Evolutionary conservation across 2,888 invertebrate species (phyloP).

Genomic region (Papilio demoleus): DNA sequence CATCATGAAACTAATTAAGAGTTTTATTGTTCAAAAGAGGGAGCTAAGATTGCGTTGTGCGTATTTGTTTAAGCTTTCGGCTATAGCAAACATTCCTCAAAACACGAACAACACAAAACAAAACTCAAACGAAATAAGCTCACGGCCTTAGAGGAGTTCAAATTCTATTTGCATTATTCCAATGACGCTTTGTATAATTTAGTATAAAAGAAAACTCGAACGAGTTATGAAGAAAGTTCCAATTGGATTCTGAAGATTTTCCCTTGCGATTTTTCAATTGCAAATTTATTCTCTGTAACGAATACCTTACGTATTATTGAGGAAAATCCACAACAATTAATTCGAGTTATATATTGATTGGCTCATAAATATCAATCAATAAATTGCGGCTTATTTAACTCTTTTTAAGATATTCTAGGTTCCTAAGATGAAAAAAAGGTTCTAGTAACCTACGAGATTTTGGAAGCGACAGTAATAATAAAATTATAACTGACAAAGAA

Average conservation of each 20-base stretch:
- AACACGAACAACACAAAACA: slow-evolving; percentile 30
- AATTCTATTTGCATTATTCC: slow-evolving; percentile 41
- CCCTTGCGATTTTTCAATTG: slow-evolving; percentile 29
- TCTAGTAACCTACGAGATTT: too few species aligned
- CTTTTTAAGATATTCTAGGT: too few species aligned
- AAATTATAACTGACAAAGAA: not conserved
- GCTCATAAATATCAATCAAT: not conserved
- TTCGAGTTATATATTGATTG: not conserved
- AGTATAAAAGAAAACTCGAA: slow-evolving; percentile 37
- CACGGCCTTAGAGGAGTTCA: slow-evolving; percentile 30
- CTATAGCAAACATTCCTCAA: slow-evolving; percentile 23
- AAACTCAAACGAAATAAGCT: slow-evolving; percentile 37
- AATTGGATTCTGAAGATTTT: slow-evolving; percentile 30
- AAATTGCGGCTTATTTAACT: too few species aligned
- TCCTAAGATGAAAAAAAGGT: too few species aligned
- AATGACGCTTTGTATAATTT: slow-evolving; percentile 39
- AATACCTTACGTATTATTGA: slow-evolving; percentile 7
- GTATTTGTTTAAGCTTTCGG: slow-evolving; percentile 22
- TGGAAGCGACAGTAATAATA: too few species aligned
- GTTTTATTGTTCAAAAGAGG: slow-evolving; percentile 18
- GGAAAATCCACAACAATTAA: not conserved
- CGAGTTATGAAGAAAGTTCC: slow-evolving; percentile 37
- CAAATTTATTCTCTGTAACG: slow-evolving; percentile 13
- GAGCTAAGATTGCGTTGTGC: slow-evolving; percentile 16
- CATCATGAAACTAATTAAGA: slow-evolving; percentile 21